phyloP scores from a whole-genome alignment of 2,113 vertebrate genomes.

The Xenopus laevis region DNA sequence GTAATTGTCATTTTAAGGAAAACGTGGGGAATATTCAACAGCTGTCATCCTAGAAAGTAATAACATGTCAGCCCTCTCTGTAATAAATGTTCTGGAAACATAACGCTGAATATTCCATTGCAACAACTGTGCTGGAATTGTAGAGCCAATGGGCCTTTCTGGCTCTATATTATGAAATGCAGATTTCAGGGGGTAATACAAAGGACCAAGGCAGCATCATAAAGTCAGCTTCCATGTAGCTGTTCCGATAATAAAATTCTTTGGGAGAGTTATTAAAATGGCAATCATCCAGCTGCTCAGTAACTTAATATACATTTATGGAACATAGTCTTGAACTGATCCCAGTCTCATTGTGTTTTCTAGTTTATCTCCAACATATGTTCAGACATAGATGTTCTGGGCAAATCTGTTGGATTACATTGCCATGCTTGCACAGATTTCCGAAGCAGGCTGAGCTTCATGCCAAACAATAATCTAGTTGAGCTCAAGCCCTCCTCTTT shows the following conservation, averaged over 20 bases:
- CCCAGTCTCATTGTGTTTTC: not conserved
- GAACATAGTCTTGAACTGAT: not conserved
- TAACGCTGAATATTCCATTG: slow-evolving; percentile 10
- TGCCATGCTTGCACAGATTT: not conserved
- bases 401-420: not conserved
- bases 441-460: not conserved
- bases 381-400: not conserved
- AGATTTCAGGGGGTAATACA: not conserved
- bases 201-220: not conserved
- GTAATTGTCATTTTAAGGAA: slow-evolving; percentile 35
- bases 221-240: not conserved
- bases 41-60: slow-evolving; percentile 27
- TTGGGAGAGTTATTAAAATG: not conserved
- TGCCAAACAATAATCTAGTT: not conserved
- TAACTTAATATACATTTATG: not conserved
- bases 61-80: slow-evolving; percentile 15
- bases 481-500: no score
- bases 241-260: not conserved
- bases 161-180: not conserved
- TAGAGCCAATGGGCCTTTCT: slow-evolving; percentile 1
- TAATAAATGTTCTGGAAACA: slow-evolving; percentile 25
- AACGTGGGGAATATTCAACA: slow-evolving; percentile 34
- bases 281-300: not conserved
- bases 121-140: not conserved
- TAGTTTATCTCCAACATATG: slow-evolving; percentile 4